Conservation (phyloP, 2,797 vertebrate genomes). For the Anolis apletophallus region DNA sequence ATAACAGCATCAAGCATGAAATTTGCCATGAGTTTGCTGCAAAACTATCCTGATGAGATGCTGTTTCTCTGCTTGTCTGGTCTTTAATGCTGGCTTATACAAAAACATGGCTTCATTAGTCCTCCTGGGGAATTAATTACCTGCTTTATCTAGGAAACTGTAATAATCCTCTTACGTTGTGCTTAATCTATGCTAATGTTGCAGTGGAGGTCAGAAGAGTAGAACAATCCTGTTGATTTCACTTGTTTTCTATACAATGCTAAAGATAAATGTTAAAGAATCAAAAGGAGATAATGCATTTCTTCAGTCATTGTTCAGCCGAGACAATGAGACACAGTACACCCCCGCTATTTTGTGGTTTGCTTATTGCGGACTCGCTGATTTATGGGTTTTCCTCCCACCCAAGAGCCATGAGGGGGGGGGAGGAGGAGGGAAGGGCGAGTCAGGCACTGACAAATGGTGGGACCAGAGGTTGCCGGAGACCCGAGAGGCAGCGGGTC, state of each 20-base stretch:
- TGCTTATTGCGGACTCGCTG: too few species aligned
- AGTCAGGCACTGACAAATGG: too few species aligned
- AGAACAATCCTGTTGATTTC: conserved; percentile 4
- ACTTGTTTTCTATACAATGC: not conserved
- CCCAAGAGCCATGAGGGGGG: too few species aligned
- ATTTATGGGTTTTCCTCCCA: too few species aligned
- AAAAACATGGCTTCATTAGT: conserved; percentile 28
- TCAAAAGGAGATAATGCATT: not conserved
- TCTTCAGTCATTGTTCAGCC: not conserved
- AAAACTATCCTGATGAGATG: conserved; percentile 24
- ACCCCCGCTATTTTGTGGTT: too few species aligned
- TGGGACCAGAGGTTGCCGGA: too few species aligned
- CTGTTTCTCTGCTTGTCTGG: conserved; percentile 7
- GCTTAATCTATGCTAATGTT: conserved; percentile 29
- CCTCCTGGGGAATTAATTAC: conserved; percentile 42
- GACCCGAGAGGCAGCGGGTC: too few species aligned
- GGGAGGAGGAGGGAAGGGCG: too few species aligned
- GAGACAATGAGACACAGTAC: not conserved
- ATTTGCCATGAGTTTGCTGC: conserved; percentile 18
- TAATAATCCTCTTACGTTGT: conserved; percentile 25
- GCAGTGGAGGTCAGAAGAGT: not conserved
- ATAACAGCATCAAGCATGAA: not conserved
- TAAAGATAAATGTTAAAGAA: not conserved
- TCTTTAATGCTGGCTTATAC: conserved; percentile 35
- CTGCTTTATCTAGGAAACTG: conserved; percentile 27